Conservation (phyloP, 2,113 vertebrate genomes). For the Rhea americana region DNA sequence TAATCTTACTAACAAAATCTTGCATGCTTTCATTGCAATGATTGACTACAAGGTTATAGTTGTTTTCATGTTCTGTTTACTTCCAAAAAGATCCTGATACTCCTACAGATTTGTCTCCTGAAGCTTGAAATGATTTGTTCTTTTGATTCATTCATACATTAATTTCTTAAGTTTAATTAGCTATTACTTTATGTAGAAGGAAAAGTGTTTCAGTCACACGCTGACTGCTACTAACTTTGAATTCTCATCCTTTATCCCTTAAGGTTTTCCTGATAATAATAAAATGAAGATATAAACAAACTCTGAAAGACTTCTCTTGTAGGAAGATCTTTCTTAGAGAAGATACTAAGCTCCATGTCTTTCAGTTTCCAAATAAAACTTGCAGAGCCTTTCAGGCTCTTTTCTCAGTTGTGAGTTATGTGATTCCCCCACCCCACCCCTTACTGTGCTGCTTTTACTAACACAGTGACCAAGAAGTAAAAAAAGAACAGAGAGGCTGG, state of each 20-base stretch:
- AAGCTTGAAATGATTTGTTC: neutral
- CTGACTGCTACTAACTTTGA: neutral
- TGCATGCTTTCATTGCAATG: neutral
- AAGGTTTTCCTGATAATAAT: neutral
- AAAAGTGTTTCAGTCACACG: neutral
- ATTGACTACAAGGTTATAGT: neutral
- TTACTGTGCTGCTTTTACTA: neutral
- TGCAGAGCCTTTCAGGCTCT: neutral
- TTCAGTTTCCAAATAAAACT: neutral
- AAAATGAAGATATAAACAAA: neutral
- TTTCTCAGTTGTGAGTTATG: neutral
- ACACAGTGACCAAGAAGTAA: neutral
- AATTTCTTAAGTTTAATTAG: neutral
- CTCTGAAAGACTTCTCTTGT: neutral
- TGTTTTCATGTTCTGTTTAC: neutral
- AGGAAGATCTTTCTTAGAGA: neutral
- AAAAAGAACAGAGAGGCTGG: neutral
- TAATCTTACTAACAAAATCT: neutral
- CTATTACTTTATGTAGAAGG: neutral
- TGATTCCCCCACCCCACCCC: neutral
- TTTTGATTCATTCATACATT: neutral
- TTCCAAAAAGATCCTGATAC: neutral
- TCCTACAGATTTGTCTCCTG: neutral
- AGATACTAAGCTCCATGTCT: neutral
- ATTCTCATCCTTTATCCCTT: neutral